Evolutionary conservation across 1,140 invertebrate species (phyloP), one percentile per base, ranked within the genome.

Genomic region (Bathynomus jamesi): DNA sequence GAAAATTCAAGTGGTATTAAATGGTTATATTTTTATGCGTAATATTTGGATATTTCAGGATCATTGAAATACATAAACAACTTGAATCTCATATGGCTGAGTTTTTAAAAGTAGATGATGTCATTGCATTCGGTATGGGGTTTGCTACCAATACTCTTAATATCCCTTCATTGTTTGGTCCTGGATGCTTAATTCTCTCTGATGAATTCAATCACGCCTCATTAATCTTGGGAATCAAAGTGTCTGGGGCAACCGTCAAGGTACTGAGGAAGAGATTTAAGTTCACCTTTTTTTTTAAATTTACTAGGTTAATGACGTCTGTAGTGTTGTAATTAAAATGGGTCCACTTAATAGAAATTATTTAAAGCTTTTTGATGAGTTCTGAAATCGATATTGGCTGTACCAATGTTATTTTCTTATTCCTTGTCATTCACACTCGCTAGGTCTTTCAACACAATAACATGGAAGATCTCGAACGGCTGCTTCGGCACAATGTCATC

Each of bases 121-220:
- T 94, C 3, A 91, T 99, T 71, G 92, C 95, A 11, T 95, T 97
- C 83, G 94, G 94, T 60, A 99, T 99, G 97, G 97, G 97, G 4
- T 99, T 98, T 83, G 96, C 95, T 27, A 99, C 97, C 0, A 99
- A 99, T 84, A 88, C 95, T 0, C 87, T 98, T 71, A 97, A 96
- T 81, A 85, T 98, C 76, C 95, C 96, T 0, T 89, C 89, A 17
- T 83, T 99, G 2, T 82, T 97, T 13, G 87, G 87, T 11, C 88
- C 92, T 77, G 91, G 91, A 40, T 91, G 92, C 81, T 84, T 98
- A 24, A 94, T 98, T 68, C 81, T 99, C 3, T 97, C 94, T 82
- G 97, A 99, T 84, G 94, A 95, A 81, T 91, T 95, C 79, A 98
- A 98, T 84, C 97, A 99, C 82, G 95, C 96, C 1, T 98, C 95